Evolutionary conservation across 2,797 vertebrate species (phyloP).

Genomic region (Champsocephalus gunnari): DNA sequence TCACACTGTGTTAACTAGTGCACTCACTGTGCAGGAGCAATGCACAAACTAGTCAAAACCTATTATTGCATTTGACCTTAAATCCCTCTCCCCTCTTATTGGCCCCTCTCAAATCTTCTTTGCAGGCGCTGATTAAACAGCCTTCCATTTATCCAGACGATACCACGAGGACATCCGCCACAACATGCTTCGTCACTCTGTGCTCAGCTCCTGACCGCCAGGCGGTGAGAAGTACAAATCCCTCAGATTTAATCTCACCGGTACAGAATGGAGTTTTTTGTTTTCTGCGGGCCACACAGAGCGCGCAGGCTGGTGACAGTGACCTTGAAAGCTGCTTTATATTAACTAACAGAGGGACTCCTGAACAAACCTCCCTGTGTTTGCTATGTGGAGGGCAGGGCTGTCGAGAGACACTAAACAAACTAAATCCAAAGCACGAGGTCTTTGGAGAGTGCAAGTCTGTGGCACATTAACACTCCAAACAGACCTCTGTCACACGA

Average conservation of each 20-base stretch:
- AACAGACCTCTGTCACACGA: constrained; percentile 45
- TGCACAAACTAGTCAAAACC: constrained; percentile 4
- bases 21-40: constrained; percentile 35
- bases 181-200: constrained; percentile 67
- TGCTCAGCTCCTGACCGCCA: constrained; percentile 60
- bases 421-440: constrained; percentile 56
- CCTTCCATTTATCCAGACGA: constrained; percentile 58
- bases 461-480: constrained; percentile 55
- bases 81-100: constrained; percentile 44
- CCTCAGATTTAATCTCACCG: constrained; percentile 68
- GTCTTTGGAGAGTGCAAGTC: constrained; percentile 32
- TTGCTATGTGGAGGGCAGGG: constrained; percentile 43
- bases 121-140: constrained; percentile 66
- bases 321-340: constrained; percentile 55
- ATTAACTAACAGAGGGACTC: constrained; percentile 56
- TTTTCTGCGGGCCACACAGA: constrained; percentile 49
- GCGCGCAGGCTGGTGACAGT: constrained; percentile 39
- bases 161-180: constrained; percentile 70
- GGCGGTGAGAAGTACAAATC: constrained; percentile 72
- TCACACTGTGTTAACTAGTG: constrained; percentile 6
- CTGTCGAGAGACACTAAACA: constrained; percentile 54
- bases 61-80: constrained; percentile 7
- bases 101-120: constrained; percentile 59
- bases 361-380: constrained; percentile 62
- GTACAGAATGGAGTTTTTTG: constrained; percentile 27